A percentile compares a stretch with the other conserved stretches of the same genome.
Evolutionary conservation across 1,140 invertebrate genomes (phyloP).

Genomic region (Drosophila tristis): DNA sequence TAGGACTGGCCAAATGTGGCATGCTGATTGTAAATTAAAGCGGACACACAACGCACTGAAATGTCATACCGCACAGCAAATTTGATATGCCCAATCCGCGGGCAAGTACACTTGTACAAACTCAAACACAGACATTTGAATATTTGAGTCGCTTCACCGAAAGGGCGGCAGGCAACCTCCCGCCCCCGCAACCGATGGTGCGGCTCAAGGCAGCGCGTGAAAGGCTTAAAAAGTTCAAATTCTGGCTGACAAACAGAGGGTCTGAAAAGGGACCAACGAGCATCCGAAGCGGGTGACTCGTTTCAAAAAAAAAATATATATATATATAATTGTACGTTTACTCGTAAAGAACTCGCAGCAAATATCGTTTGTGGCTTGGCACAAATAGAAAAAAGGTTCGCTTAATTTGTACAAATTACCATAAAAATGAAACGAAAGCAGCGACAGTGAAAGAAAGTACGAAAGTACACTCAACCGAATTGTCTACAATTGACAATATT

Average conservation of each 20-base stretch:
- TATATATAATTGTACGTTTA: slow-evolving; percentile 14
- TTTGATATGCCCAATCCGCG: slow-evolving; percentile 1
- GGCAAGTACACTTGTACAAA: slow-evolving; percentile 5
- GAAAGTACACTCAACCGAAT: not conserved
- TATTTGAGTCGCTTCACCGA: slow-evolving; percentile 48
- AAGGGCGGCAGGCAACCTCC: slow-evolving; percentile 18
- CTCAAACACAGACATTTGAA: slow-evolving; percentile 63
- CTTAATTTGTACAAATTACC: slow-evolving; percentile 83
- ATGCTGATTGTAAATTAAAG: not conserved
- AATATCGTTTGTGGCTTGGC: slow-evolving; percentile 79
- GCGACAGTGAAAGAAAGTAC: slow-evolving; percentile 49
- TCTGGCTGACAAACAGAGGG: slow-evolving; percentile 73
- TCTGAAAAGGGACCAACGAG: slow-evolving; percentile 33
- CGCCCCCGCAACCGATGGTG: slow-evolving; percentile 36
- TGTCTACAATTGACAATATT: not conserved
- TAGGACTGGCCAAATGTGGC: not conserved
- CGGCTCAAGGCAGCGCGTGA: slow-evolving; percentile 75
- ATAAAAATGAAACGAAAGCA: slow-evolving; percentile 77
- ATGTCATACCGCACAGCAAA: not conserved
- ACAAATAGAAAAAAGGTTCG: slow-evolving; percentile 81
- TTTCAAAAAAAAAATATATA: slow-evolving; percentile 52
- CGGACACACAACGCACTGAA: not conserved
- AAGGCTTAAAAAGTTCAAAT: slow-evolving; percentile 83
- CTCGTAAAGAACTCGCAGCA: slow-evolving; percentile 58
- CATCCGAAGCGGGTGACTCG: slow-evolving; percentile 26